Conservation (phyloP, 2,797 vertebrate genomes). For the Cheracebus regulus region DNA sequence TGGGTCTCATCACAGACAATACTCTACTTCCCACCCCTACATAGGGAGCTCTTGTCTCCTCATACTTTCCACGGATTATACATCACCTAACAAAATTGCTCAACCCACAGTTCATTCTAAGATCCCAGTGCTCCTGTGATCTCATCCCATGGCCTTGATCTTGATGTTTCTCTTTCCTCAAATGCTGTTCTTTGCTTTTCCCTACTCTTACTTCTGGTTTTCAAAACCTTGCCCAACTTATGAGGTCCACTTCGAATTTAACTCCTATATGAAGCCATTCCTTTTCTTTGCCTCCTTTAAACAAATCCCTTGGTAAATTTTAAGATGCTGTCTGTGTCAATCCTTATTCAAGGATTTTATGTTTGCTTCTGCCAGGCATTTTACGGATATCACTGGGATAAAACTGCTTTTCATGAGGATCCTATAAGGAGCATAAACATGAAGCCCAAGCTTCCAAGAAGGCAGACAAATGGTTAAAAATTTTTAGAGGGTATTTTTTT, state of each 20-base stretch:
- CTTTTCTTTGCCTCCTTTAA: background rate
- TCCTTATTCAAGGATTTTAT: background rate
- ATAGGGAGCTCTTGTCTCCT: background rate
- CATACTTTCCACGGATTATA: background rate
- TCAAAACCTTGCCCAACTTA: background rate
- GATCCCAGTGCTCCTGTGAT: background rate
- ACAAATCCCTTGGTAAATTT: background rate
- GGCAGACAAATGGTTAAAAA: background rate
- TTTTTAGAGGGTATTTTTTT: background rate
- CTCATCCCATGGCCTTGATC: background rate
- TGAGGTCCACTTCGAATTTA: background rate
- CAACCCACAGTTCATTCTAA: background rate
- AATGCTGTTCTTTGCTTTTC: background rate
- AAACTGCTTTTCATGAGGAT: background rate
- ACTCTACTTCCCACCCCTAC: background rate
- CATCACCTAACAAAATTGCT: background rate
- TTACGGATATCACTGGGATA: background rate
- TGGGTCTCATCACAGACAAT: background rate
- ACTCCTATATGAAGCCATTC: background rate
- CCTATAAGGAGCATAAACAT: background rate
- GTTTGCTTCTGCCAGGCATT: background rate
- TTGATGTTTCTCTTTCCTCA: background rate
- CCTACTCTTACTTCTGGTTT: background rate
- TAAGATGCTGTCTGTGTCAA: background rate
- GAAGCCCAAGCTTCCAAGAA: background rate